A percentile compares a stretch with the other conserved stretches of the same genome.
phyloP scores from a whole-genome alignment of 2,113 vertebrate genomes.

The Pao palembangensis region DNA sequence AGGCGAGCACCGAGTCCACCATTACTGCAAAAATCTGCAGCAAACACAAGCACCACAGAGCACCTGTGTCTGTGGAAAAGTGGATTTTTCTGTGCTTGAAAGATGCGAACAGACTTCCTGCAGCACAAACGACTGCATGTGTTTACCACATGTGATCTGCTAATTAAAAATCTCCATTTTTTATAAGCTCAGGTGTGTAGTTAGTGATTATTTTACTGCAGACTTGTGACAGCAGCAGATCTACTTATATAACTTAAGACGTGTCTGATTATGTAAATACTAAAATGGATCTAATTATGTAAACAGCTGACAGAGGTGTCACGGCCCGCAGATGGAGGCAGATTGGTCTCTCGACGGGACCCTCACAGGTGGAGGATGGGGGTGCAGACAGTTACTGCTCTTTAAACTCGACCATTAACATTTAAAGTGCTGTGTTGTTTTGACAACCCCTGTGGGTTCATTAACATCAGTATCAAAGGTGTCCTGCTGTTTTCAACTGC shows the following conservation, averaged over 20 bases:
- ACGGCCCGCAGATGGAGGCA: neutral
- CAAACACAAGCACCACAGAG: conserved; percentile 16
- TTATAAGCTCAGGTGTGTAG: neutral
- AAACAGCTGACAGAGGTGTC: too few species aligned
- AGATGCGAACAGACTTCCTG: conserved; percentile 48
- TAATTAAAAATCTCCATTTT: conserved; percentile 47
- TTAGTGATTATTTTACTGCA: too few species aligned
- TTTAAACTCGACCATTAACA: conserved; percentile 48
- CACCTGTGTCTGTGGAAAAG: conserved; percentile 28
- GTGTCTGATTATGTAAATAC: too few species aligned
- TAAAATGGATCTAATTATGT: too few species aligned
- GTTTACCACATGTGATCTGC: conserved; percentile 23
- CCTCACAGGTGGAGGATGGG: conserved; percentile 21
- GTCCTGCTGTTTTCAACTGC: conserved; percentile 15
- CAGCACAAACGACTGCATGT: conserved; percentile 28
- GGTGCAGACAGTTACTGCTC: conserved; percentile 12
- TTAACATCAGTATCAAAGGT: conserved; percentile 40
- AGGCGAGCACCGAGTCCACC: conserved; percentile 19
- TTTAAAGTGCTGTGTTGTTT: conserved; percentile 53
- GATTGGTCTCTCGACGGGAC: conserved; percentile 9
- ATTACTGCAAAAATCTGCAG: conserved; percentile 15
- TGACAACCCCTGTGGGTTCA: conserved; percentile 34
- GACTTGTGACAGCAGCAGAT: neutral
- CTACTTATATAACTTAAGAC: too few species aligned
- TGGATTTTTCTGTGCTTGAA: conserved; percentile 19